A percentile compares a stretch with the other conserved stretches of the same genome.
Evolutionary conservation across 2,888 invertebrate species (phyloP).

Genomic region (Toxonevra muliebris): DNA sequence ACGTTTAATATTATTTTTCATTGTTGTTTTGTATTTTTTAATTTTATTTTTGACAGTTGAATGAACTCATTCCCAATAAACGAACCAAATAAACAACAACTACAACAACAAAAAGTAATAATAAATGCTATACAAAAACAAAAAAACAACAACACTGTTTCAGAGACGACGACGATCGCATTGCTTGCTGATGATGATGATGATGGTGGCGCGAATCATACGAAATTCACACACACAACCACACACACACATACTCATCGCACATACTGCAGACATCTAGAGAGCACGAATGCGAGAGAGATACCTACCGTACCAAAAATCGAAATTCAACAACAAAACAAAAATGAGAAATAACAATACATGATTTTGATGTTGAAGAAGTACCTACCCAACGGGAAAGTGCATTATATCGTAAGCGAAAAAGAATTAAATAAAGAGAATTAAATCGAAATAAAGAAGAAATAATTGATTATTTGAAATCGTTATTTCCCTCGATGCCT

Average conservation of each 20-base stretch:
- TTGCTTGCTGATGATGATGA: background rate
- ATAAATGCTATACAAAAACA: conserved; percentile 8
- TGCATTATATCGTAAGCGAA: no score
- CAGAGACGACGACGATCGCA: no score
- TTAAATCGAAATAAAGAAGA: no score
- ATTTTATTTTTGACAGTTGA: conserved; percentile 27
- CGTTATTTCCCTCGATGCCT: no score
- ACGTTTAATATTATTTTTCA: conserved; percentile 1
- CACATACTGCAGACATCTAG: background rate
- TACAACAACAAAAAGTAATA: background rate
- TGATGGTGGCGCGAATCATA: conserved; percentile 17
- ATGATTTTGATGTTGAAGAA: background rate
- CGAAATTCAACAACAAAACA: background rate
- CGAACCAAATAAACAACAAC: background rate
- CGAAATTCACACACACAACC: conserved; percentile 10
- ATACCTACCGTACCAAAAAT: no score
- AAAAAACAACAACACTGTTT: background rate
- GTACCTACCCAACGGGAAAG: no score
- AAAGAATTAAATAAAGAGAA: no score
- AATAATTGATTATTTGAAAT: no score
- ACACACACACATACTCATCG: conserved; percentile 11
- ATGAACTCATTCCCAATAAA: conserved; percentile 26
- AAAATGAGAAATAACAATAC: background rate
- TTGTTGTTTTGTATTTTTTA: conserved; percentile 15
- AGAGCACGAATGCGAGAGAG: no score